phyloP scores from a whole-genome alignment of 2,888 invertebrate species.

The Aporophyla nigra region DNA sequence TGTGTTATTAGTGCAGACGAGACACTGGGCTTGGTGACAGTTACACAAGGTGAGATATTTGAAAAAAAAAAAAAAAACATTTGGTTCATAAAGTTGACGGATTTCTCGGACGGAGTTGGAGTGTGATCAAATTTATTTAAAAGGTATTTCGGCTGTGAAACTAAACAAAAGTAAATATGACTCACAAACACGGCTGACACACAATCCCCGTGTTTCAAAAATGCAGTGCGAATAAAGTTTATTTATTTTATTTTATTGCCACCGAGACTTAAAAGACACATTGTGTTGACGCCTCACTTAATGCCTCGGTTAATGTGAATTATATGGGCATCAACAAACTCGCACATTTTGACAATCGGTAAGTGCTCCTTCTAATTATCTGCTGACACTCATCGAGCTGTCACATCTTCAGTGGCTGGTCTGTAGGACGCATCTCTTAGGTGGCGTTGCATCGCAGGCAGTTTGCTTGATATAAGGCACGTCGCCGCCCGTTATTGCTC shows the following conservation, averaged over 20 bases:
- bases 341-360: conserved; percentile 20
- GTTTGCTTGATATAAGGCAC: conserved; percentile 90
- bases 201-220: conserved; percentile 29
- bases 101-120: too few relatives aligned
- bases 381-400: background rate
- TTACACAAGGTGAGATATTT: too few relatives aligned
- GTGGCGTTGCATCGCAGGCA: conserved; percentile 88
- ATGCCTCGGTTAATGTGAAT: conserved; percentile 28
- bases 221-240: conserved; percentile 6
- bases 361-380: conserved; percentile 19
- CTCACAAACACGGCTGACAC: conserved; percentile 23
- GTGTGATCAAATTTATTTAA: background rate
- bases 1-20: conserved; percentile 67
- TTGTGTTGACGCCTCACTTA: conserved; percentile 40
- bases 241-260: conserved; percentile 34
- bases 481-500: conserved; percentile 88
- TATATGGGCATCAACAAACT: conserved; percentile 21
- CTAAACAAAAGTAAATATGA: conserved; percentile 29
- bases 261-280: conserved; percentile 22
- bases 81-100: background rate
- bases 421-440: conserved; percentile 83
- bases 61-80: too few relatives aligned
- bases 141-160: background rate
- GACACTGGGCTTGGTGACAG: conserved; percentile 34
- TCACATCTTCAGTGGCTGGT: conserved; percentile 65